Evolutionary conservation across 2,888 invertebrate genomes (phyloP), one percentile per base, ranked within the genome.

Genomic region (Parthenolecanium corni): DNA sequence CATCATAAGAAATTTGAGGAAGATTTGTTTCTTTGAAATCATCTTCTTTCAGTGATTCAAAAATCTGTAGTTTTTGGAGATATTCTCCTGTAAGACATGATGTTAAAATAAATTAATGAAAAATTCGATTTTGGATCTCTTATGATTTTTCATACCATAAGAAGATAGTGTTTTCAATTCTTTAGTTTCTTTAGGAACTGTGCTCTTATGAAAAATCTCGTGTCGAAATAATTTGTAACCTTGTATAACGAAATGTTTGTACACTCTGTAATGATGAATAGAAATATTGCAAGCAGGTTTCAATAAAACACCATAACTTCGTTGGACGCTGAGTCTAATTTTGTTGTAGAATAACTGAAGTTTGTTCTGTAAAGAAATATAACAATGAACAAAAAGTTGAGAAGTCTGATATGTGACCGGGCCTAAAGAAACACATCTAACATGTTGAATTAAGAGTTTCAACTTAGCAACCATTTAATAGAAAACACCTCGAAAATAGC

Each of bases 211-310:
- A 4, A 23, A 11, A 2, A 21, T 23, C 9, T 49, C 23, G 21
- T 49, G 49, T 11, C 49, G 49, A 23, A 23, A 49, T 49, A 49
- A 49, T 49, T 49, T 49, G 14, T 49, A 49, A 4, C 49, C 49
- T 18, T 49, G 49, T 14, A 49, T 21, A 9, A 49, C 49, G 3
- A 49, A 49, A 23, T 49, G 49, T 21, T 49, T 49, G 49, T 20
- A 49, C 4, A 49, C 6, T 49, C 49, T 49, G 14, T 49, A 49
- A 20, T 23, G 49, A 49, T 21, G 20, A 21, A 49, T 23, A 23
- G 49, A 21, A 23, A 49, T 23, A 23, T 3, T 21, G 9, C 20
- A 21, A 23, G 23, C 20, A 21, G 49, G 23, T 14, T 49, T 20
- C 3, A 49, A 23, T 9, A 49, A 23, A 5, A 49, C 14, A 23